Base-by-base conservation (phyloP, 92 coral and sea anemone genomes). In the Meandrina meandrites region DNA sequence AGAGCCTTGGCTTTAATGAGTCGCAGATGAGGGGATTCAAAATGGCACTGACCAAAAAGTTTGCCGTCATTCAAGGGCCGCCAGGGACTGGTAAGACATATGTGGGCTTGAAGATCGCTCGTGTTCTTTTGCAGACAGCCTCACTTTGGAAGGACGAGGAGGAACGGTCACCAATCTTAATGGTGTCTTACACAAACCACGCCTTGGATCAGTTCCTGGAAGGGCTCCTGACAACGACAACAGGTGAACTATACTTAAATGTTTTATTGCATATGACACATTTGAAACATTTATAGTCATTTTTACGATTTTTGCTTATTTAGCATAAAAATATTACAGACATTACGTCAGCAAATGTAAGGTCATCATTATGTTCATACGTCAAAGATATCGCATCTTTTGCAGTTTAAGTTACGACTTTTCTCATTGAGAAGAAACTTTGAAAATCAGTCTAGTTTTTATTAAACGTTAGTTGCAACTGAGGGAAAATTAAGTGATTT, bases 31-130 rank as follows among this genome's bases (percentile, higher is more conserved):
- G 76, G 18, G 98, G 98, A 56, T 96, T 90, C 74, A 94, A 93
- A 54, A 81, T 90, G 42, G 98, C 98, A 22, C 88, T 96, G 80
- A 93, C 95, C 56, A 94, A 89, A 60, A 84, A 90, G 81, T 94
- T 96, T 68, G 94, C 98, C 6, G 92, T 96, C 36, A 96, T 96
- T 16, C 98, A 96, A 79, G 98, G 98, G 16, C 98, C 98, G 13
- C 98, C 98, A 0, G 98, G 98, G 4, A 96, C 98, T 53, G 98
- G 98, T 34, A 96, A 96, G 82, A 96, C 98, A 13, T 94, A 91
- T 80, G 94, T 96, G 36, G 98, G 98, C 45, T 92, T 91, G 32
- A 96, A 94, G 80, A 96, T 96, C 50, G 98, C 96, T 34, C 96
- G 83, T 37, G 93, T 88, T 32, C 91, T 96, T 32, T 88, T 93